phyloP scores from a whole-genome alignment of 2,797 vertebrate genomes.

The Tenualosa thibaudeaui region DNA sequence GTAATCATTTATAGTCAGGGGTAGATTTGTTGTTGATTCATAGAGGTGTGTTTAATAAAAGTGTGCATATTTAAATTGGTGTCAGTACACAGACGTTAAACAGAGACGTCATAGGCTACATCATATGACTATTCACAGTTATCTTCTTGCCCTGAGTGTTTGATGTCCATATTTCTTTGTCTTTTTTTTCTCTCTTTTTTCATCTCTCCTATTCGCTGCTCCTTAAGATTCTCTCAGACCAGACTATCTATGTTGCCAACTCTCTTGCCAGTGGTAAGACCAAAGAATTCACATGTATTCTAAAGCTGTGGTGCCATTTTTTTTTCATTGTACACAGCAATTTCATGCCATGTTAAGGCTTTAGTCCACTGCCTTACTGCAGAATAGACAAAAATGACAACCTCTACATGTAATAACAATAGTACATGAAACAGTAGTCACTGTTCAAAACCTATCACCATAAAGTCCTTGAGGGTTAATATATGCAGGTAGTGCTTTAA shows the following conservation, averaged over 20 bases:
- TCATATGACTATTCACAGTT: constrained; percentile 10
- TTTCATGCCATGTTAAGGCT: neutral
- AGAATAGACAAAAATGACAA: neutral
- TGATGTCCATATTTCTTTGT: neutral
- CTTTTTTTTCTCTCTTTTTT: neutral
- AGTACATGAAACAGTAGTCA: neutral
- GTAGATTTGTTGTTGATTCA: constrained; percentile 45
- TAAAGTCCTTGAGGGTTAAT: neutral
- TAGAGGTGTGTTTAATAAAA: constrained; percentile 26
- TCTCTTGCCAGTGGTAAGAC: neutral
- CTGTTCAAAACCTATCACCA: constrained; percentile 2
- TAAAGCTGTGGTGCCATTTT: neutral
- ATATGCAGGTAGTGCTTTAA: neutral
- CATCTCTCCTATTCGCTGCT: neutral
- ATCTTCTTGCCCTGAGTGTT: neutral
- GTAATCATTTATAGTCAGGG: constrained; percentile 34
- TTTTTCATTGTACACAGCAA: no score
- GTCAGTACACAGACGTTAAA: constrained; percentile 32
- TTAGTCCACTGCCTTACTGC: neutral
- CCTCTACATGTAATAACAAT: neutral
- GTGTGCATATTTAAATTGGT: neutral
- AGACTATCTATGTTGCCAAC: neutral
- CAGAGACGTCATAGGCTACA: constrained; percentile 1
- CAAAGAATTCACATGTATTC: neutral
- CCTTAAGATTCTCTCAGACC: neutral